Evolutionary conservation across 2,797 vertebrate genomes (phyloP).

Genomic region (Lycodopsis pacificus): DNA sequence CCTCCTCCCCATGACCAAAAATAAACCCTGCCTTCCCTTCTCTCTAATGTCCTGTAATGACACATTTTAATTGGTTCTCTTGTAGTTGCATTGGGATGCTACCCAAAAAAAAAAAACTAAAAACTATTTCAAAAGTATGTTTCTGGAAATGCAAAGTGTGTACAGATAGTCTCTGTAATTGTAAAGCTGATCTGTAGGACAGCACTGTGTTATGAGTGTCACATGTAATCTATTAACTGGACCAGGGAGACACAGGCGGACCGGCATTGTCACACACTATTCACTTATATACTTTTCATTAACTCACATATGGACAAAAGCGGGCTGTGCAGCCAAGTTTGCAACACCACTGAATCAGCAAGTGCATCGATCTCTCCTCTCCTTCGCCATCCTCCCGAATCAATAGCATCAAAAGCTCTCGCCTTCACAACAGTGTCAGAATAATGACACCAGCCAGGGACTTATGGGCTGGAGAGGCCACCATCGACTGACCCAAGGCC

Average conservation of each 20-base stretch:
- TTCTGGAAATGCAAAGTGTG: neutral
- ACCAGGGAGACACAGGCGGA: constrained; percentile 12
- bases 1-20: neutral
- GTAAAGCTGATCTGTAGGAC: constrained; percentile 1
- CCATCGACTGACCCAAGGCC: constrained; percentile 66
- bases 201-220: constrained; percentile 12
- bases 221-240: constrained; percentile 35
- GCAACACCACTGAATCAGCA: constrained; percentile 61
- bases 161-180: constrained; percentile 1
- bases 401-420: constrained; percentile 77
- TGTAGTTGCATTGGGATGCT: neutral
- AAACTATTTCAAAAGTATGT: neutral
- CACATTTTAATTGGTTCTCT: constrained; percentile 6
- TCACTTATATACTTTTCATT: constrained; percentile 27
- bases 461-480: constrained; percentile 65
- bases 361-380: constrained; percentile 61
- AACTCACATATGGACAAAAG: constrained; percentile 51
- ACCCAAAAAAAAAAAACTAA: constrained; percentile 12
- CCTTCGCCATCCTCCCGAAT: constrained; percentile 67
- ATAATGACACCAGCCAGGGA: constrained; percentile 68
- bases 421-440: constrained; percentile 71
- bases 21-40: neutral
- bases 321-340: constrained; percentile 38
- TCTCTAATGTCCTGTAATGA: constrained; percentile 20
- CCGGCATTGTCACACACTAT: constrained; percentile 16